A percentile compares a stretch with the other conserved stretches of the same genome.
phyloP scores from a whole-genome alignment of 1,140 invertebrate species.

The Nixonia krombeini region DNA sequence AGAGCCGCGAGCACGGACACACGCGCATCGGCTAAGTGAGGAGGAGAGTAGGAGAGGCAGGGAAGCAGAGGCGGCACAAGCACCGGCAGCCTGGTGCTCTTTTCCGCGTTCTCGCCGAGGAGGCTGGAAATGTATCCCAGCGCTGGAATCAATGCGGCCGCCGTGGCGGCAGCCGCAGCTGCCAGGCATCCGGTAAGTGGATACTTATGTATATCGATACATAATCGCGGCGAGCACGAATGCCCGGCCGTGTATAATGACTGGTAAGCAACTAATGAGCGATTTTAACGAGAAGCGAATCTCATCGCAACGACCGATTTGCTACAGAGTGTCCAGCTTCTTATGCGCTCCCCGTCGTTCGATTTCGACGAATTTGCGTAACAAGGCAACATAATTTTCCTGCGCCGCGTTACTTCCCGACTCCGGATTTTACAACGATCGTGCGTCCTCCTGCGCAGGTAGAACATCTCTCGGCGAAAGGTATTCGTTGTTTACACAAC shows the following conservation, averaged over 20 bases:
- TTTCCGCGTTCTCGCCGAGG: constrained; percentile 45
- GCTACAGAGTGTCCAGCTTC: too few species aligned
- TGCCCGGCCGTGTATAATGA: constrained; percentile 26
- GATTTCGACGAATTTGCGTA: too few species aligned
- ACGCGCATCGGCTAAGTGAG: not conserved
- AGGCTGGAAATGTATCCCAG: constrained; percentile 73
- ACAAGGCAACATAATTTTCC: too few species aligned
- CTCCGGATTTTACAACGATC: too few species aligned
- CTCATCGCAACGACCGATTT: too few species aligned
- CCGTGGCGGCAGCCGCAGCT: constrained; percentile 74
- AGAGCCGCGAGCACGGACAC: not conserved
- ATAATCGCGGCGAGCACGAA: constrained; percentile 37
- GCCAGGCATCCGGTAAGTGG: constrained; percentile 75
- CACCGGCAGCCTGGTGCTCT: too few species aligned
- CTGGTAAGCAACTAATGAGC: constrained; percentile 25
- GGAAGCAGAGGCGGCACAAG: constrained; percentile 4
- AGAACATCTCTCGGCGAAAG: too few species aligned
- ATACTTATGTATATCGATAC: constrained; percentile 48
- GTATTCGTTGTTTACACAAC: too few species aligned
- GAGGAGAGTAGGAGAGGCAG: constrained; percentile 9
- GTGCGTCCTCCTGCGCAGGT: too few species aligned
- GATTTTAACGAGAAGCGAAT: too few species aligned
- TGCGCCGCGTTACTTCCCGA: too few species aligned
- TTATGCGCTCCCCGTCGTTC: too few species aligned
- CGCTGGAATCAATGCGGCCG: constrained; percentile 76